Base-by-base conservation (phyloP, 2,113 vertebrate species). In the Piaya cayana region DNA sequence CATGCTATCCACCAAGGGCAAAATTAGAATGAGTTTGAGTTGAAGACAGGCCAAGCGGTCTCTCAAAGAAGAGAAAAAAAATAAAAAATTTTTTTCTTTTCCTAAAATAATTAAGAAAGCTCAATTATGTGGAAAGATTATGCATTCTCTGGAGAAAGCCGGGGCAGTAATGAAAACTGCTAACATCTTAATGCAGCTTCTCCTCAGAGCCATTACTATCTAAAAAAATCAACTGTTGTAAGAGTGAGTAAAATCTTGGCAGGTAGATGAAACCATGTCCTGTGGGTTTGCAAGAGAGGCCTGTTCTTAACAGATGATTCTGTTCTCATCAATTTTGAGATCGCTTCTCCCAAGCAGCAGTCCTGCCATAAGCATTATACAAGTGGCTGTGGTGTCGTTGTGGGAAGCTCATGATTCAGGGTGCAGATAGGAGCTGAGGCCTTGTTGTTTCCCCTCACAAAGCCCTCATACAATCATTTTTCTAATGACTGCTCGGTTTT, bases 31-130 rank as follows among this genome's bases (percentile, higher is more conserved):
- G 70, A 37, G 45, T 79, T 60, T 74, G 56, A 83, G 59, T 43
- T 60, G 63, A 87, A 86, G 62, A 42, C 13, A 69, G 65, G 65
- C 65, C 45, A 43, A 70, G 39, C 37, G 47, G 26, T 80, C 26
- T 62, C 25, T 84, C 6, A 1, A 36, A 82, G 65, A 60, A 65
- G 20, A 64, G 23, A 58, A 81, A 67, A 50, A 79, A 74, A 30
- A n/a, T n/a, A 34, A 60, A 47, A 59, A 2, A 10, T 36, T 47
- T 84, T 79, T 78, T 39, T 19, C 22, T 52, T 82, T 53, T 82
- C 27, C 58, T 85, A 82, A 84, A 95, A 93, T 86, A 93, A 95
- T 97, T 82, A 94, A 69, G 78, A 89, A 86, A 77, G 63, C 56
- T 90, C 80, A 82, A 47, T 81, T 94, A 80, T 47, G 17, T 71